These are phyloP conservation scores for Loxodonta africana DNA, from an alignment of 2,113 vertebrate species.

Conservation along the genomic window DNA sequence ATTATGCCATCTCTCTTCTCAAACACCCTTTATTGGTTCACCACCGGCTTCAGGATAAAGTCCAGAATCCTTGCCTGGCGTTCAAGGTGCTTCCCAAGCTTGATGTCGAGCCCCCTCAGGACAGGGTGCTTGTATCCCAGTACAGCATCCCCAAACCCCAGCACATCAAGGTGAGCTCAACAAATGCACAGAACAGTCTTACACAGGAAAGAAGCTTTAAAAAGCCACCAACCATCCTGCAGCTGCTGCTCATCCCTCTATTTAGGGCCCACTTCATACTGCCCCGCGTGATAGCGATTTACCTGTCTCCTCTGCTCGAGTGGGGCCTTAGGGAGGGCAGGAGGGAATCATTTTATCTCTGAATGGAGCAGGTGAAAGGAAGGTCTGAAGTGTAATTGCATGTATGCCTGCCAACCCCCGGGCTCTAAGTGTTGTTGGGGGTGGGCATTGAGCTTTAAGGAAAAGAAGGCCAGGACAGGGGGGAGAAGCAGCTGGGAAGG, in stretches of 20 bases:
- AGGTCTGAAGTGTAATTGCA: constrained; percentile 49
- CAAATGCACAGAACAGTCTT: neutral
- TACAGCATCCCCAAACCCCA: neutral
- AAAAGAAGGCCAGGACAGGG: constrained; percentile 31
- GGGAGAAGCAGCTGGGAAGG: neutral
- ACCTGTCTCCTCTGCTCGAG: constrained; percentile 66
- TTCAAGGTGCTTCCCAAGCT: neutral
- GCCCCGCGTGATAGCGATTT: constrained; percentile 33
- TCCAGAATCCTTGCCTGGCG: neutral
- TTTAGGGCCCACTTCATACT: neutral
- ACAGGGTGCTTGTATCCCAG: neutral
- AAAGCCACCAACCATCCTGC: neutral
- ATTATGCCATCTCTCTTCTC: neutral
- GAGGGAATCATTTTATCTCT: constrained; percentile 59
- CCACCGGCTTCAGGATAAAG: neutral
- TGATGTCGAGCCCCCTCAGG: neutral
- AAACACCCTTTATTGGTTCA: neutral
- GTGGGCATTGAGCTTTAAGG: neutral
- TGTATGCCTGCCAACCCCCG: neutral
- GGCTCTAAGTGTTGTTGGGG: neutral
- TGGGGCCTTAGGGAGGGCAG: neutral
- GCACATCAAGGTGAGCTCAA: neutral
- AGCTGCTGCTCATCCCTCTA: neutral
- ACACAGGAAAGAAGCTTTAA: neutral
- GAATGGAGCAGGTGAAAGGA: constrained; percentile 63